A percentile compares a stretch with the other conserved stretches of the same genome.
phyloP scores from a whole-genome alignment of 2,888 invertebrate species.

The Endomychus coccineus region DNA sequence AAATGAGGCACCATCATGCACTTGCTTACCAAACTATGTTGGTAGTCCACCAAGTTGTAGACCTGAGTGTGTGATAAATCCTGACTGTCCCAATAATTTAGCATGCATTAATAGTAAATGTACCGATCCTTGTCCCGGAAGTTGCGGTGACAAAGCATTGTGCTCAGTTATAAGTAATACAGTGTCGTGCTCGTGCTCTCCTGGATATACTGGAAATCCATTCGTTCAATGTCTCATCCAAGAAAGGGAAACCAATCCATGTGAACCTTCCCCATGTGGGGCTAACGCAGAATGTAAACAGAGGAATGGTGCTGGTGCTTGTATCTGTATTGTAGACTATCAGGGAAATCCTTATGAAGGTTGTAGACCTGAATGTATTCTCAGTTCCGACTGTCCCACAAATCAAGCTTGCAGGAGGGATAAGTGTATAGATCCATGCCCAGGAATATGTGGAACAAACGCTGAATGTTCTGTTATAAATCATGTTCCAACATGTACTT shows the following conservation, averaged over 20 bases:
- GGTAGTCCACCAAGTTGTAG: conserved; percentile 76
- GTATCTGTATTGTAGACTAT: conserved; percentile 72
- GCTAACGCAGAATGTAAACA: conserved; percentile 73
- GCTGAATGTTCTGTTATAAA: conserved; percentile 79
- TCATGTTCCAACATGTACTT: conserved; percentile 80
- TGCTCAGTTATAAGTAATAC: conserved; percentile 73
- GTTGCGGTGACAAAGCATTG: conserved; percentile 72
- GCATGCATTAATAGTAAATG: conserved; percentile 78
- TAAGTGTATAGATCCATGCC: conserved; percentile 81
- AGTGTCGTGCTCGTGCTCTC: conserved; percentile 71
- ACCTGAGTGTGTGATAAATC: conserved; percentile 76
- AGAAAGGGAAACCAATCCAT: conserved; percentile 60
- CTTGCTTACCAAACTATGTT: conserved; percentile 67
- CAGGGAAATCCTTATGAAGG: conserved; percentile 81
- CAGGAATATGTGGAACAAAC: conserved; percentile 74
- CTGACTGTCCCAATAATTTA: conserved; percentile 68
- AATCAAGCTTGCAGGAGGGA: conserved; percentile 76
- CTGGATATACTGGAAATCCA: conserved; percentile 73
- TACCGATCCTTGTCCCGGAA: conserved; percentile 73
- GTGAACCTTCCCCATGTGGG: conserved; percentile 83
- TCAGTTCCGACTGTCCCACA: conserved; percentile 77
- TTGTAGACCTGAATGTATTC: conserved; percentile 79
- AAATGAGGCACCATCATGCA: conserved; percentile 63
- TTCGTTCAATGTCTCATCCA: conserved; percentile 67
- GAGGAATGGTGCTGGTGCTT: conserved; percentile 71